Evolutionary conservation across 2,888 invertebrate genomes (phyloP).

Genomic region (Nowickia ferox): DNA sequence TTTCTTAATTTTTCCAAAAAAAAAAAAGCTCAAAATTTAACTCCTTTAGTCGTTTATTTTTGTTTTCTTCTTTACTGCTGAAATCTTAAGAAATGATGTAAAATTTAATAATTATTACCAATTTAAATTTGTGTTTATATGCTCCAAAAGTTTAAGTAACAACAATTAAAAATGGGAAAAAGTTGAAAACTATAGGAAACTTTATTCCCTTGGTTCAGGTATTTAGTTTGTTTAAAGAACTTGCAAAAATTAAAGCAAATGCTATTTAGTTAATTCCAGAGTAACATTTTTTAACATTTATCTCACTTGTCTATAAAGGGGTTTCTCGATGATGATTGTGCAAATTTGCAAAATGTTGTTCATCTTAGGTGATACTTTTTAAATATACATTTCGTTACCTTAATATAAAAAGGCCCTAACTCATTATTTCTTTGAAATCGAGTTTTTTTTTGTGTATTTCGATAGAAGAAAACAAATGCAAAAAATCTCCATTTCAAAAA

Average conservation of each 20-base stretch:
- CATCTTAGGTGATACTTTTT: no score
- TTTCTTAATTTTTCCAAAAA: slow-evolving; percentile 63
- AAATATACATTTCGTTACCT: no score
- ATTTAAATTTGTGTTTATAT: slow-evolving; percentile 69
- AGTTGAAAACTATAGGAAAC: slow-evolving; percentile 27
- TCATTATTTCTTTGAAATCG: no score
- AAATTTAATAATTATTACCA: slow-evolving; percentile 66
- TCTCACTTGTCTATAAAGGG: no score
- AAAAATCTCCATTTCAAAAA: no score
- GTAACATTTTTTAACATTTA: no score
- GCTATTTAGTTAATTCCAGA: no score
- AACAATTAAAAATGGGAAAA: slow-evolving; percentile 25
- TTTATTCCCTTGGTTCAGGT: slow-evolving; percentile 1
- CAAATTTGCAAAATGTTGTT: no score
- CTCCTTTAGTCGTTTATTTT: slow-evolving; percentile 41
- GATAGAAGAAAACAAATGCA: no score
- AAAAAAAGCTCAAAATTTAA: slow-evolving; percentile 26
- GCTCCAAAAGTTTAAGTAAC: slow-evolving; percentile 67
- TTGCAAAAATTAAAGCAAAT: not conserved
- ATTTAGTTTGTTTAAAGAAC: not conserved
- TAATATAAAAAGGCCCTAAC: no score
- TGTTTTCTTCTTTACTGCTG: not conserved
- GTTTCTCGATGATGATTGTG: no score
- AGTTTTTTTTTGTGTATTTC: no score
- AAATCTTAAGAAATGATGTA: slow-evolving; percentile 45